Base-by-base conservation (phyloP, 1,140 invertebrate species). In the Drosophila murphyi region DNA sequence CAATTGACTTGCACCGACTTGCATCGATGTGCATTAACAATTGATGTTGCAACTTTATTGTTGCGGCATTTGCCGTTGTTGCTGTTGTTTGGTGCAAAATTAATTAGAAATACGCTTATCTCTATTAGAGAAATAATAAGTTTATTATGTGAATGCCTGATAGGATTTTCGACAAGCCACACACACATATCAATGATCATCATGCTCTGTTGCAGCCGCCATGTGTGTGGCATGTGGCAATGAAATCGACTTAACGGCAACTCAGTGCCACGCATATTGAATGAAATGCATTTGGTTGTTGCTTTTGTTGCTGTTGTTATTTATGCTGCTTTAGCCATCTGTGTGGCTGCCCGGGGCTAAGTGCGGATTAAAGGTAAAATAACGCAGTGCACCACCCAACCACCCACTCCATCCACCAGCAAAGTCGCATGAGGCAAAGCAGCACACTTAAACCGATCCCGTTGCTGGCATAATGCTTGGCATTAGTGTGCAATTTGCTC, bases 401-500 rank as follows among this genome's bases (percentile, higher is more conserved):
- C 60, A 56, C 34, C 41, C 47, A 41, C 8, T 62, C 52, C 50
- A 8, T 0, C 54, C 20, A 50, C 12, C 6, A 2, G 4, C n/a
- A 48, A 37, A 34, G 12, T 4, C 65, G 45, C 57, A 78, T 29
- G 65, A 73, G 65, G 56, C 72, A 72, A 20, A 83, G 73, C 80
- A 85, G 39, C 39, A 67, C 57, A 76, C 67, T 52, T 47, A 61
- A 62, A 54, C 47, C 74, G 82, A 81, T 81, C 78, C 79, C 79
- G 64, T 54, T 43, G 51, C 52, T 70, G 61, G 82, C 80, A 80
- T 87, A 88, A 87, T 89, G 78, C 85, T 72, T 69, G 76, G 85
- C 85, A 89, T 89, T 89, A 89, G 85, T 86, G 78, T 89, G 81
- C 85, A 89, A 89, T 89, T 89, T 89, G 85, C 85, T 89, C 85